phyloP scores from a whole-genome alignment of 2,888 invertebrate species.

The Serripes groenlandicus region DNA sequence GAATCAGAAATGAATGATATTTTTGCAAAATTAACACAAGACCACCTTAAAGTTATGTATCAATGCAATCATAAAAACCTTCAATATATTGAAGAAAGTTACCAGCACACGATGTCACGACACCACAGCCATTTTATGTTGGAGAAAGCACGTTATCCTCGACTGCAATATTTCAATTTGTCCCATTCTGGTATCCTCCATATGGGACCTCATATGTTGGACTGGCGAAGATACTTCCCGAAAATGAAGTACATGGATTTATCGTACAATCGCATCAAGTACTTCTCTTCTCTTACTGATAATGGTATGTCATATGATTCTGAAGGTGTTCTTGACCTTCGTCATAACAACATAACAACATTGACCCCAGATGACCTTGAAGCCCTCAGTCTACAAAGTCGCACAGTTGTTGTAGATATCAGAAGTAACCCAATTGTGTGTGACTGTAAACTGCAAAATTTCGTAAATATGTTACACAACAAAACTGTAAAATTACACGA shows the following conservation, averaged over 20 bases:
- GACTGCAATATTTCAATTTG: constrained; percentile 60
- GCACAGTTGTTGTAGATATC: constrained; percentile 66
- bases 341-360: constrained; percentile 71
- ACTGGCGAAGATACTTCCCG: constrained; percentile 65
- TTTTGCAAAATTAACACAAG: constrained; percentile 49
- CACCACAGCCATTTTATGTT: constrained; percentile 49
- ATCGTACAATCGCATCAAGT: constrained; percentile 63
- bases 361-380: constrained; percentile 58
- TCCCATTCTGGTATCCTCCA: constrained; percentile 43
- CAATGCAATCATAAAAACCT: constrained; percentile 34
- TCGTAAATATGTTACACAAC: constrained; percentile 52
- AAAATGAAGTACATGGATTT: constrained; percentile 68
- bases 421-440: constrained; percentile 71
- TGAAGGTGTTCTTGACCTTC: constrained; percentile 64
- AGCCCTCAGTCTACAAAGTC: constrained; percentile 45
- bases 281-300: constrained; percentile 48
- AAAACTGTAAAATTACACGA: not conserved
- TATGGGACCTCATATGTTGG: constrained; percentile 45
- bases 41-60: constrained; percentile 30
- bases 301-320: constrained; percentile 43
- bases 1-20: constrained; percentile 35
- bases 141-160: constrained; percentile 47
- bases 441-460: constrained; percentile 66
- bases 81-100: constrained; percentile 57
- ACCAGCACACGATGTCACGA: constrained; percentile 23